Conservation (phyloP, 2,888 invertebrate species). For the Ditylenchus weischeri region DNA sequence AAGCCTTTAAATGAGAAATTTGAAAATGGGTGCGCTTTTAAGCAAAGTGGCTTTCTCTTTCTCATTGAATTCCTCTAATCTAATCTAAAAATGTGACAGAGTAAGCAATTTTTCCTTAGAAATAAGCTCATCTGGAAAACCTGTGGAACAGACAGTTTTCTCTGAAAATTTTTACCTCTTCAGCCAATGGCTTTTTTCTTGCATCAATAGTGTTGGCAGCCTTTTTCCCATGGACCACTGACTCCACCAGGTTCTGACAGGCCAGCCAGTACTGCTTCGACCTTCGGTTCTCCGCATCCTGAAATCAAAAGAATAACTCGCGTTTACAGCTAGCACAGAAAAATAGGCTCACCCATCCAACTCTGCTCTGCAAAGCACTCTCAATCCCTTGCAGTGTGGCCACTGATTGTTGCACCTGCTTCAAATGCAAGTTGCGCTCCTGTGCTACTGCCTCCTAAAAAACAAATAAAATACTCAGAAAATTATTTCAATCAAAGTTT, state of each 20-base stretch:
- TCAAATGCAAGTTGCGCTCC: conserved; percentile 70
- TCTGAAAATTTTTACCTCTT: conserved; percentile 43
- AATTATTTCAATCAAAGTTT: conserved; percentile 50
- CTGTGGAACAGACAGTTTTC: too few relatives aligned
- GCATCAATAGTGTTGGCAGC: conserved; percentile 57
- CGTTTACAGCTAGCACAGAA: neutral
- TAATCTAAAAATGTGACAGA: too few relatives aligned
- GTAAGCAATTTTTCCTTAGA: too few relatives aligned
- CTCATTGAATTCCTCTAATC: too few relatives aligned
- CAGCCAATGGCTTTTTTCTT: conserved; percentile 53
- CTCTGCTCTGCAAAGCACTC: conserved; percentile 67
- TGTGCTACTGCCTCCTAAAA: conserved; percentile 65
- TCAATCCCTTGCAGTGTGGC: conserved; percentile 76
- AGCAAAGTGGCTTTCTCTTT: too few relatives aligned
- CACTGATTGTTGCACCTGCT: conserved; percentile 72
- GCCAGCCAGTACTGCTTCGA: conserved; percentile 90
- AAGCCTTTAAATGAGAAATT: too few relatives aligned
- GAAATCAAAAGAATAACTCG: conserved; percentile 12
- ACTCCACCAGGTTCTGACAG: conserved; percentile 78
- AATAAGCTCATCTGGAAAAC: too few relatives aligned
- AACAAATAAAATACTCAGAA: conserved; percentile 7
- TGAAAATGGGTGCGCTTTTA: too few relatives aligned
- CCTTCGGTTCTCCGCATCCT: conserved; percentile 61
- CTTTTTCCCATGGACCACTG: conserved; percentile 65
- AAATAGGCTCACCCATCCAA: conserved; percentile 63